Evolutionary conservation across 2,113 vertebrate species (phyloP), one percentile per base, ranked within the genome.

Genomic region (Callocephalon fimbriatum): DNA sequence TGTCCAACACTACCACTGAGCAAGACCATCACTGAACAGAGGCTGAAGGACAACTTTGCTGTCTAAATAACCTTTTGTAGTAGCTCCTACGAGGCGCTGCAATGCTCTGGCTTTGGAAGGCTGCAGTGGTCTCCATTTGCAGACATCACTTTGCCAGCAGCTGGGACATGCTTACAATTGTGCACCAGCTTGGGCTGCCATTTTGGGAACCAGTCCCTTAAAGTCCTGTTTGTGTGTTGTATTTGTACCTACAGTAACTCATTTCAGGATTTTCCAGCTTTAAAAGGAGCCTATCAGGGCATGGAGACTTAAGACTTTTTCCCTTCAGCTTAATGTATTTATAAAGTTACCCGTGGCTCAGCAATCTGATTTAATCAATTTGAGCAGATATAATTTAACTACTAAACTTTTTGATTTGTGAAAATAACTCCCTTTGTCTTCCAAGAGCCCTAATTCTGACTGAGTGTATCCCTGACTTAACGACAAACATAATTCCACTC

Each of bases 321-420:
- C 23, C 14, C 47, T 85, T 84, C 68, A 65, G 19, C 47, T 86
- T 88, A 89, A 92, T 3, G 1, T 48, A 84, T 90, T 97, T 93
- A 93, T 6, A 32, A 40, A 62, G 51, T 87, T 94, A 78, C 71
- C 83, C 87, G 75, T 86, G 61, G 23, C 68, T 84, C 59, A 92
- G 22, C 68, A 72, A 84, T 90, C 53, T 70, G 45, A 94, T 90
- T 94, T 83, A 67, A 95, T 86, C 79, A 53, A 37, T 68, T 56
- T 65, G 7, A 84, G 56, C 70, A 94, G 44, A 61, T 84, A 12
- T 5, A 51, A 58, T 81, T 81, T 40, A 89, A 84, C 35, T 48
- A 81, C 20, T 45, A 84, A 88, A 87, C 19, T 75, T 93, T 38
- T 72, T 72, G 65, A 61, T 81, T 65, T 7, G 3, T 75, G 86